These are phyloP conservation scores for Ectropis crepuscularia DNA, from an alignment of 2,888 invertebrate species.

Conservation along the genomic window DNA sequence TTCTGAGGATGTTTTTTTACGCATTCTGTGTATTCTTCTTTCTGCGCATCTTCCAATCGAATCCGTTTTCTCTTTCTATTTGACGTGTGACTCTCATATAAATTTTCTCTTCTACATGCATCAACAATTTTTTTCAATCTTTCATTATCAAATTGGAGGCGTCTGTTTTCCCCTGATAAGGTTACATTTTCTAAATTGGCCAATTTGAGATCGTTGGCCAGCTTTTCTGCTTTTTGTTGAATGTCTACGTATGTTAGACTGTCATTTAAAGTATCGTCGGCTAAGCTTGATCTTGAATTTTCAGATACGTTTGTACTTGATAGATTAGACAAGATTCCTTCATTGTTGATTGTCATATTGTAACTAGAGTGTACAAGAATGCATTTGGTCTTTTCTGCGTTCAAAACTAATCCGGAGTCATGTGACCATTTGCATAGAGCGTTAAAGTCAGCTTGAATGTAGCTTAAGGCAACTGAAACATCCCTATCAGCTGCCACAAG, in stretches of 20 bases:
- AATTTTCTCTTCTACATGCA: neutral
- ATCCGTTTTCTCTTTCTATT: neutral
- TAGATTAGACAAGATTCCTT: too few species aligned
- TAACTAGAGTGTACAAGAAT: too few species aligned
- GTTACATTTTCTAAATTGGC: neutral
- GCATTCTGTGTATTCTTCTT: neutral
- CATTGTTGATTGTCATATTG: too few species aligned
- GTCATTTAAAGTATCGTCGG: neutral
- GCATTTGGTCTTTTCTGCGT: too few species aligned
- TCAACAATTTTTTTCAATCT: neutral
- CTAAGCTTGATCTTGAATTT: neutral
- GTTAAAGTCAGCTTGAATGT: too few species aligned
- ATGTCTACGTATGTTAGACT: neutral
- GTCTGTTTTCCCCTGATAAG: neutral
- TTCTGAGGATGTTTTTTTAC: neutral
- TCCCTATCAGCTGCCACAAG: too few species aligned
- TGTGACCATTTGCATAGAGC: too few species aligned
- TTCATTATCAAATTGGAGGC: neutral
- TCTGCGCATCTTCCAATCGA: neutral
- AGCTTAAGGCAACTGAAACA: too few species aligned
- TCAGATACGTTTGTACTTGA: neutral
- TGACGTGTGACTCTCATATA: neutral
- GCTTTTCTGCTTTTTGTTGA: neutral
- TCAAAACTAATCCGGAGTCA: too few species aligned
- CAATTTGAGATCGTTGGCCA: neutral